These are phyloP conservation scores for Trichonephila clavata DNA, from an alignment of 1,140 invertebrate species.

Conservation along the genomic window DNA sequence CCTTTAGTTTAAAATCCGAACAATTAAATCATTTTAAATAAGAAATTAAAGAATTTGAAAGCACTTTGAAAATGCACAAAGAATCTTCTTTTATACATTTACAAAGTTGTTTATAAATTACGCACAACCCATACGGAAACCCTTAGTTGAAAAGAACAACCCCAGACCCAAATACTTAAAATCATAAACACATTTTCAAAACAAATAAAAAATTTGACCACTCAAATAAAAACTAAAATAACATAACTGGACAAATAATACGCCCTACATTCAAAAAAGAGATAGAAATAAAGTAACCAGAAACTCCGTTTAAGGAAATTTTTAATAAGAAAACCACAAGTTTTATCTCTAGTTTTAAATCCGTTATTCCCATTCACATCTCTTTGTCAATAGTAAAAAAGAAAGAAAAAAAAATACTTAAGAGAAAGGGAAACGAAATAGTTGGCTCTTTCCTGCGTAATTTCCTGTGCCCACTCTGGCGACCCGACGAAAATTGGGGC, in stretches of 20 bases:
- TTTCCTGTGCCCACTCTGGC: not conserved
- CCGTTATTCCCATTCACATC: not conserved
- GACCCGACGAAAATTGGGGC: constrained; percentile 17
- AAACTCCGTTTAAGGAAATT: not conserved
- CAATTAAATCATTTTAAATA: too few species aligned
- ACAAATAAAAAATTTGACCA: too few species aligned
- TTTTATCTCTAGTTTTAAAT: not conserved
- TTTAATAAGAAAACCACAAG: not conserved
- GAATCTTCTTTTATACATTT: too few species aligned
- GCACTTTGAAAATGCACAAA: too few species aligned
- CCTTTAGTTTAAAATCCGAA: too few species aligned
- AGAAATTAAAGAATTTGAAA: too few species aligned
- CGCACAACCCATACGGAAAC: too few species aligned
- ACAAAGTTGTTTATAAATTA: too few species aligned
- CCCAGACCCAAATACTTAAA: too few species aligned
- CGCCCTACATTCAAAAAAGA: not conserved
- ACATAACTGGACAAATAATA: not conserved
- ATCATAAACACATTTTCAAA: too few species aligned
- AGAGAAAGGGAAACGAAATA: not conserved
- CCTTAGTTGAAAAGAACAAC: too few species aligned
- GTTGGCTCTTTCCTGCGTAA: not conserved
- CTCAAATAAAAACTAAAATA: not conserved
- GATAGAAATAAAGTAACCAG: not conserved
- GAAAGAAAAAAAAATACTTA: not conserved
- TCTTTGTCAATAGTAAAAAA: not conserved